Evolutionary conservation across 2,888 invertebrate species (phyloP), one percentile per base, ranked within the genome.

Genomic region (Matsumyia berberina): DNA sequence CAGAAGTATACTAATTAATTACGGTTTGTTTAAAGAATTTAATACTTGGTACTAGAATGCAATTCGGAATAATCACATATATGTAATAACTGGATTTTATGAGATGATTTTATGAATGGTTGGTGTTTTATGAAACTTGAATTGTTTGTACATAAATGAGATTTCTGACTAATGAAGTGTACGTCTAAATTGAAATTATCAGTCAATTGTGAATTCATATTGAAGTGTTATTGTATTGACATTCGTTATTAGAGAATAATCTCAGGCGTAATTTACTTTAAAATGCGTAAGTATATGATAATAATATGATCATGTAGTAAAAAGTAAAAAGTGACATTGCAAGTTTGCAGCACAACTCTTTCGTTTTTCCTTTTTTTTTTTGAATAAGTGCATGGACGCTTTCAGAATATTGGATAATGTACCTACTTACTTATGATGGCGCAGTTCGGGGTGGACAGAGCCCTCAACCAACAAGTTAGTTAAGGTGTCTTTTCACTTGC

Each of bases 1-100:
- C 92, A 91, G 91, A 91, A 89, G 90, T 89, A 90, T 91, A 92
- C 92, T 92, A 92, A 92, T 92, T 92, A 91, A 92, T 92, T 91
- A 91, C 89, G 90, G 91, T 92, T 91, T 92, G 91, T 91, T 89
- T 91, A 91, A 91, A 89, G 73, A 78, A 83, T 78, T 83, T 73
- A 78, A 69, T 78, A 67, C 62, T 55, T 37, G 35, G 72, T 77
- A 82, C 72, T 77, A 62, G 39, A 51, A 73, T 83, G 73, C 83
- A 79, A 57, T 79, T 74, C 19, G 19, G 57, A 73, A 66, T 70
- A 82, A 60, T 55, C 15, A 76, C 57, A 57, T 55, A 17, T 58
- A 55, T 62, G 53, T 81, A 57, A 62, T 64, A 76, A 70, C 64
- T 80, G 42, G 24, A 29, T 49, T 74, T 73, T 74, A 55, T 55